Percentiles rank a stretch among this genome's conserved stretches.
Evolutionary conservation across 1,140 invertebrate genomes (phyloP).

Genomic region (Drosophila athabasca): DNA sequence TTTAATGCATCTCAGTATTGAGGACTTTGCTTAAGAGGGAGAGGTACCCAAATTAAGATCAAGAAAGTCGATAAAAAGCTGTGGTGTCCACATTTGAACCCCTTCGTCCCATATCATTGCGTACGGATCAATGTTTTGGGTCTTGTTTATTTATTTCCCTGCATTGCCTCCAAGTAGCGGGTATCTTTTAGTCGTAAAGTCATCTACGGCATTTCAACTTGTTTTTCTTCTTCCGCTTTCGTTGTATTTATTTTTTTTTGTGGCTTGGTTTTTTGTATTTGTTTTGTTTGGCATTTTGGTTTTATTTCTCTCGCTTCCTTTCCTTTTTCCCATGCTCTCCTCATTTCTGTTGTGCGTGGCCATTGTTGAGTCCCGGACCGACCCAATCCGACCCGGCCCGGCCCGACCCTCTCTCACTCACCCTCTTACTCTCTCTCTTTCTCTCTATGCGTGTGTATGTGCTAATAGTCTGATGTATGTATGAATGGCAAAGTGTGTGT

Average conservation of each 20-base stretch:
- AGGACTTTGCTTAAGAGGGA: no score
- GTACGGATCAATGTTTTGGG: no score
- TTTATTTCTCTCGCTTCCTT: constrained; percentile 66
- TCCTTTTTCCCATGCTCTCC: constrained; percentile 39
- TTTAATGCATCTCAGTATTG: no score
- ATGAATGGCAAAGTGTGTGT: constrained; percentile 28
- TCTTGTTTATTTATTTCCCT: no score
- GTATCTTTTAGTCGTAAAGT: no score
- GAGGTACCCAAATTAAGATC: no score
- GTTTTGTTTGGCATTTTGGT: constrained; percentile 72
- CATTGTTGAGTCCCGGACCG: constrained; percentile 33
- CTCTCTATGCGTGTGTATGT: constrained; percentile 35
- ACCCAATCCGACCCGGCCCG: not conserved
- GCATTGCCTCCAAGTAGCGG: no score
- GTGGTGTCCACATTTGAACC: no score
- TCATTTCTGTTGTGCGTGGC: constrained; percentile 28
- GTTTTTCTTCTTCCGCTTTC: constrained; percentile 14
- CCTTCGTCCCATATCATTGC: no score
- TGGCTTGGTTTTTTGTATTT: constrained; percentile 32
- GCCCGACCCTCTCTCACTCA: not conserved
- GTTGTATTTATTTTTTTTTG: constrained; percentile 33
- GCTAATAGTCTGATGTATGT: constrained; percentile 43
- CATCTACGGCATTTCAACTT: not conserved
- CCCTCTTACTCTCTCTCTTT: not conserved
- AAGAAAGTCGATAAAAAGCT: no score